A percentile compares a stretch with the other conserved stretches of the same genome.
Conservation (phyloP, 2,797 vertebrate genomes). For the Buphagus erythrorhynchus region DNA sequence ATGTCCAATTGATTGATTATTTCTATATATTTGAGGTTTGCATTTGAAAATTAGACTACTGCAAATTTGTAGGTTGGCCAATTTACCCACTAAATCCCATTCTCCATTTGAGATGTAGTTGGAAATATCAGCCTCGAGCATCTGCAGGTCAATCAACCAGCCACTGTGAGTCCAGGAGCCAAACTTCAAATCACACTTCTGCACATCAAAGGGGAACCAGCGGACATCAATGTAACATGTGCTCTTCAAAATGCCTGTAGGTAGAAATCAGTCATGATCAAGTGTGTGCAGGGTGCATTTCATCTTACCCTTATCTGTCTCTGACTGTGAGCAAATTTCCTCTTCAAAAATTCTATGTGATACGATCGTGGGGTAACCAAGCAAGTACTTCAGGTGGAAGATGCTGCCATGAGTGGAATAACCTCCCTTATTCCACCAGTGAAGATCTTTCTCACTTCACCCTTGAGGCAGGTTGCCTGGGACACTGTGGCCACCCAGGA, state of each 20-base stretch:
- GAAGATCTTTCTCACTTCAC: neutral
- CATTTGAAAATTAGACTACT: neutral
- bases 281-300: neutral
- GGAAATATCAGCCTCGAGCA: conserved; percentile 90
- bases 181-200: conserved; percentile 92
- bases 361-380: neutral
- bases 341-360: neutral
- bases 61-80: neutral
- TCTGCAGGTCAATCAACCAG: conserved; percentile 91
- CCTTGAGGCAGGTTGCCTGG: neutral
- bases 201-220: conserved; percentile 94
- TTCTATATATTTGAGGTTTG: neutral
- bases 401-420: neutral
- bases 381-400: neutral
- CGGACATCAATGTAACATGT: conserved; percentile 94
- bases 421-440: neutral
- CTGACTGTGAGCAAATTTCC: neutral
- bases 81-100: conserved; percentile 91
- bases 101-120: conserved; percentile 92
- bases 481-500: neutral
- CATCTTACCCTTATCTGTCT: neutral
- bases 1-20: neutral
- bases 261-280: neutral
- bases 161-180: conserved; percentile 94
- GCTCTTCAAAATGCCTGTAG: conserved; percentile 76